Conservation (phyloP, 2,797 vertebrate species). For the Gallinago solitaria region DNA sequence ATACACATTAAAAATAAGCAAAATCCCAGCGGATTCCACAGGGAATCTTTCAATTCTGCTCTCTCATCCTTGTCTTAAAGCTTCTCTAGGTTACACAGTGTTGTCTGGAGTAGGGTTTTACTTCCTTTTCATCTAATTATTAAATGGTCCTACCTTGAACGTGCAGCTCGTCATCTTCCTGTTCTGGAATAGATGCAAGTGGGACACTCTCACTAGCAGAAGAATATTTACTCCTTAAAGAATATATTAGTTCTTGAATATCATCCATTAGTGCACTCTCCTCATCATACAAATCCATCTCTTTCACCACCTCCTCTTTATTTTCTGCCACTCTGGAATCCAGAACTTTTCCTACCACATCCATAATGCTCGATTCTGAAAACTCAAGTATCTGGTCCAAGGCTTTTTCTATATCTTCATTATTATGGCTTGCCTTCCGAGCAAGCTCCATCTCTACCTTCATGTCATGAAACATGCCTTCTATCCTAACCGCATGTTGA, state of each 20-base stretch:
- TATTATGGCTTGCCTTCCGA: slow-evolving; percentile 47
- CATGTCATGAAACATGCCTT: slow-evolving; percentile 87
- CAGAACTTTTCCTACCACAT: slow-evolving; percentile 85
- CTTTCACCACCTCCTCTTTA: slow-evolving; percentile 60
- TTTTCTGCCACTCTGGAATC: slow-evolving; percentile 70
- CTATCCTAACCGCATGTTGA: slow-evolving; percentile 80
- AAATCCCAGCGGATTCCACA: background rate
- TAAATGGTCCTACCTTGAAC: slow-evolving; percentile 72
- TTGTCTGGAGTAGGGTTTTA: background rate
- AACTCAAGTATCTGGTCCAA: slow-evolving; percentile 87
- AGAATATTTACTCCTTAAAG: slow-evolving; percentile 85
- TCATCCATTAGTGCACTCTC: slow-evolving; percentile 87
- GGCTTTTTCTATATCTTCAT: slow-evolving; percentile 78
- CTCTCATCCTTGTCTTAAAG: background rate
- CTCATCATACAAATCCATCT: slow-evolving; percentile 78
- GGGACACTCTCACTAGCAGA: slow-evolving; percentile 77
- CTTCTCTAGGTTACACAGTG: background rate
- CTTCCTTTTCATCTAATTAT: background rate
- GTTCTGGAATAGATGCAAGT: slow-evolving; percentile 36
- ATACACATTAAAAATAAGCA: background rate
- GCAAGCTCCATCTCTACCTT: slow-evolving; percentile 82
- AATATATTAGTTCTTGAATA: slow-evolving; percentile 92
- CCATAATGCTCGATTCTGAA: slow-evolving; percentile 86
- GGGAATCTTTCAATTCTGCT: background rate
- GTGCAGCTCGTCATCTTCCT: background rate